phyloP scores from a whole-genome alignment of 2,797 vertebrate species.

The Lindbergichthys nudifrons region DNA sequence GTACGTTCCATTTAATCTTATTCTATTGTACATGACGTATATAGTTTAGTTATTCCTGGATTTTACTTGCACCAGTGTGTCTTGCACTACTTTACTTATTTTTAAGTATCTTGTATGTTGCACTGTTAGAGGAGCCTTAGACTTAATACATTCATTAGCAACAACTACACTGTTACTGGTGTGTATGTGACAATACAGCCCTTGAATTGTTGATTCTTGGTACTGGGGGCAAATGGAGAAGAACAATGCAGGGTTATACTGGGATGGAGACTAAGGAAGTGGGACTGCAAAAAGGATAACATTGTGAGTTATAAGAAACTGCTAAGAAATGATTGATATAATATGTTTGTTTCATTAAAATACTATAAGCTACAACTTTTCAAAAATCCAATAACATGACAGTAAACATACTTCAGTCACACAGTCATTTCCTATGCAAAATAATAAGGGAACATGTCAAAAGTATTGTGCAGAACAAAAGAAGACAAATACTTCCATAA shows the following conservation, averaged over 20 bases:
- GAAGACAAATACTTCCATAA: neutral
- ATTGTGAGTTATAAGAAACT: neutral
- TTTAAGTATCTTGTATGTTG: too few relatives aligned
- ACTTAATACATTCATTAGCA: too few relatives aligned
- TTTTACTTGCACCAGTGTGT: too few relatives aligned
- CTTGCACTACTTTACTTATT: too few relatives aligned
- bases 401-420: neutral
- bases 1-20: too few relatives aligned
- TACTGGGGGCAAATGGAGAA: neutral
- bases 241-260: constrained; percentile 41
- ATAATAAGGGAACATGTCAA: neutral
- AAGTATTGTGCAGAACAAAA: neutral
- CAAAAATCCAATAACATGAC: neutral
- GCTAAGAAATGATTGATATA: neutral
- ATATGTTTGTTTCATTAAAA: neutral
- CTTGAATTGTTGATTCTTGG: neutral
- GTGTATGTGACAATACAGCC: too few relatives aligned
- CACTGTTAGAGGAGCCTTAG: too few relatives aligned
- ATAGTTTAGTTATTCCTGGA: too few relatives aligned
- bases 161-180: too few relatives aligned
- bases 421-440: neutral
- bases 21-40: too few relatives aligned
- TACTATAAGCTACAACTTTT: neutral
- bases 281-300: constrained; percentile 18
- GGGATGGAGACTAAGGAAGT: constrained; percentile 39